Conservation (phyloP, 2,888 invertebrate species). For the Neoascia interrupta region DNA sequence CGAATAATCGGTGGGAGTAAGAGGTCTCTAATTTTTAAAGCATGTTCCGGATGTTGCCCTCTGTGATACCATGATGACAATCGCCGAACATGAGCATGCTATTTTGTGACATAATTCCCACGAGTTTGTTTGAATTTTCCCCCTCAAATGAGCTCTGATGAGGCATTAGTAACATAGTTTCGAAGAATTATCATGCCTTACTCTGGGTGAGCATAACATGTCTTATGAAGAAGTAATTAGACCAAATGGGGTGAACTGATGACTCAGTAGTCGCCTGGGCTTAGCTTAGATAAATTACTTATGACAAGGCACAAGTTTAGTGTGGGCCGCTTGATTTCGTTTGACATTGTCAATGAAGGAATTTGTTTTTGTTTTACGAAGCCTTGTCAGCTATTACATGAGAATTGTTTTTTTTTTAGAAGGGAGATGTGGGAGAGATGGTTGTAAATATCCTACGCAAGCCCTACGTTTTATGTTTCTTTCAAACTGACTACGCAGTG, state of each 20-base stretch:
- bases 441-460: too few species aligned
- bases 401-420: too few species aligned
- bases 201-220: constrained; percentile 10
- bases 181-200: constrained; percentile 38
- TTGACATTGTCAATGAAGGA: neutral
- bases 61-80: constrained; percentile 19
- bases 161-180: constrained; percentile 57
- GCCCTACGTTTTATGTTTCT: too few species aligned
- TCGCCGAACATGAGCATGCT: neutral
- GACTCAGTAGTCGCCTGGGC: constrained; percentile 17
- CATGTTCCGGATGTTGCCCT: constrained; percentile 44
- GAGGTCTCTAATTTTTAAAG: constrained; percentile 20
- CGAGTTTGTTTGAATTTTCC: constrained; percentile 11
- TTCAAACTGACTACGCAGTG: too few species aligned
- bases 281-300: constrained; percentile 22
- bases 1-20: neutral
- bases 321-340: constrained; percentile 22
- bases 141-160: constrained; percentile 10
- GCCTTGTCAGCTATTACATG: too few species aligned
- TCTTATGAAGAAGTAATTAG: constrained; percentile 41
- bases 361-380: neutral
- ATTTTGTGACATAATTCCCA: constrained; percentile 37
- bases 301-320: constrained; percentile 21
- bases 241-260: constrained; percentile 44
- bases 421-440: too few species aligned